Base-by-base conservation (phyloP, 2,888 invertebrate genomes). In the Tachina fera region DNA sequence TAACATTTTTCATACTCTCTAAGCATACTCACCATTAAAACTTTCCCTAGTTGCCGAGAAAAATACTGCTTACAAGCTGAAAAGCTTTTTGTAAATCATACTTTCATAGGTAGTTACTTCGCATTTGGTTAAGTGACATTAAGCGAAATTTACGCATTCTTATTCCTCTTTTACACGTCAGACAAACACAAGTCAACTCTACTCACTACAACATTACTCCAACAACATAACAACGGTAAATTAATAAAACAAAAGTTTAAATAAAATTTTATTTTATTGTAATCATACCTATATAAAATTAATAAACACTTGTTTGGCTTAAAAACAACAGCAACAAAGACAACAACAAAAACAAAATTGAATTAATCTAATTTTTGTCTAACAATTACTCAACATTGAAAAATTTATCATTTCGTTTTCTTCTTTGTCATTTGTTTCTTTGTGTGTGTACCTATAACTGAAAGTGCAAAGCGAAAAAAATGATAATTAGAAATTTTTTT, bases 321-420 rank as follows among this genome's bases (percentile, higher is more conserved):
- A 47, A 9, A n/a, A 31, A 47, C 41, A 53, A 14, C 19, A 51
- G 1, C n/a, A 56, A 77, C 43, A 78, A 51, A 11, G 31, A 51
- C 14, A 49, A 49, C 3, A 39, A 19, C 43, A 31, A 60, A 31
- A 19, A 72, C 45, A 60, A 61, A 53, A 43, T 68, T 31, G 31
- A 31, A 6, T 31, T 31, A 31, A 31, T 31, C 31, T 31, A 31
- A 31, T 31, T 31, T 68, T 68, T 76, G 47, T 60, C 74, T 47
- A 84, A 80, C 9, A 80, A 82, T 78, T 82, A 82, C 74, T 85
- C 74, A 85, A 85, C 78, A 61, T 82, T 78, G 81, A 82, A 75
- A 80, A 85, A 71, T 75, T 82, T 84, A 58, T 81, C 68, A 77
- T 75, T 70, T 49, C 45, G 47, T 31, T 78, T 47, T 56, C 51